These are phyloP conservation scores for Thereuonema tuberculata DNA, from an alignment of 1,140 invertebrate genomes.

Conservation along the genomic window DNA sequence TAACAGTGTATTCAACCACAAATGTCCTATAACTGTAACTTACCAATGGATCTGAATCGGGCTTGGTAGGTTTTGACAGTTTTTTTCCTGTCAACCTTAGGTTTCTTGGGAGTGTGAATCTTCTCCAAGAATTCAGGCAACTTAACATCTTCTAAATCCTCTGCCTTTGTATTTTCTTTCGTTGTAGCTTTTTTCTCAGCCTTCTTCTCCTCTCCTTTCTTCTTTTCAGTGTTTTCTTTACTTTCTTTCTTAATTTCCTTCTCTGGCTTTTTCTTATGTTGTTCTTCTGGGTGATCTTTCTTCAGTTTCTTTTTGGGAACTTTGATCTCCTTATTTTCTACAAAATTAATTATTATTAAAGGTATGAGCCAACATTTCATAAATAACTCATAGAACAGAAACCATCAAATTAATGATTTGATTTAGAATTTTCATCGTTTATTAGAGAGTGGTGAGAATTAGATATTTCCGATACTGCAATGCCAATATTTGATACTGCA, in stretches of 20 bases:
- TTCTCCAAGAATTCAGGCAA: slow-evolving; percentile 11
- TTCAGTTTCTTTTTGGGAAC: neutral
- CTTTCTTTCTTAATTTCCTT: too few relatives aligned
- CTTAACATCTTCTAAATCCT: slow-evolving; percentile 14
- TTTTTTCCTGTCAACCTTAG: slow-evolving; percentile 43
- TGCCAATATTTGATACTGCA: too few relatives aligned
- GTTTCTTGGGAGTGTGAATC: slow-evolving; percentile 14
- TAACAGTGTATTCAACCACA: too few relatives aligned
- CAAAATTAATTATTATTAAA: too few relatives aligned
- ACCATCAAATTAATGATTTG: neutral
- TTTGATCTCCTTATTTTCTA: too few relatives aligned
- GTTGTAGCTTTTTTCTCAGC: neutral
- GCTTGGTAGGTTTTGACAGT: slow-evolving; percentile 79
- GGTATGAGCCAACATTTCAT: too few relatives aligned
- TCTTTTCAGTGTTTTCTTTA: slow-evolving; percentile 12
- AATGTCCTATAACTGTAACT: too few relatives aligned
- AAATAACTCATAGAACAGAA: neutral
- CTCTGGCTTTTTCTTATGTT: slow-evolving; percentile 7
- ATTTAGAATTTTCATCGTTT: too few relatives aligned
- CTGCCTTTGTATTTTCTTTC: neutral
- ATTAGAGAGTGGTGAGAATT: too few relatives aligned
- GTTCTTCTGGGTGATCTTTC: neutral
- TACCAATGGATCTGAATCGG: slow-evolving; percentile 67
- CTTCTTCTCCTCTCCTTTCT: neutral
- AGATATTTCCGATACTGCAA: too few relatives aligned